Percentiles rank a stretch among this genome's conserved stretches.
phyloP scores from a whole-genome alignment of 2,888 invertebrate genomes.

The Sylvicola fuscatus region DNA sequence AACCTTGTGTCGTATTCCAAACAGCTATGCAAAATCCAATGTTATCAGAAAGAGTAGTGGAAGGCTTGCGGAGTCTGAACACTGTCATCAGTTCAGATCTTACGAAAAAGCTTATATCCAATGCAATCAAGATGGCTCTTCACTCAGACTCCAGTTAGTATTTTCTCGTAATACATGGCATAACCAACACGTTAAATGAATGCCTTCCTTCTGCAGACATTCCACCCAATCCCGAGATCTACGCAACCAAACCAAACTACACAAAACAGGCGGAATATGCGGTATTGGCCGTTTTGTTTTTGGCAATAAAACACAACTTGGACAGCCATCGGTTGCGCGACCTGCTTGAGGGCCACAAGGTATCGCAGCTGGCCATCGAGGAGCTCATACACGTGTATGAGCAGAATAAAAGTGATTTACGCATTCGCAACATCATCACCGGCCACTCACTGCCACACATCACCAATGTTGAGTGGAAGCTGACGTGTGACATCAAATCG shows the following conservation, averaged over 20 bases:
- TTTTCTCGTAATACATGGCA: neutral
- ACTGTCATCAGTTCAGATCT: conserved; percentile 14
- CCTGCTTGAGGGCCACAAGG: conserved; percentile 14
- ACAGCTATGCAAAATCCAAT: neutral
- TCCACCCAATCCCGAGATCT: conserved; percentile 23
- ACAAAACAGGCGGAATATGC: conserved; percentile 24
- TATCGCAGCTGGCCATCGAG: conserved; percentile 14
- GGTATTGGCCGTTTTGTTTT: conserved; percentile 16
- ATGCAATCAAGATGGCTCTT: conserved; percentile 19
- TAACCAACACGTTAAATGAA: neutral
- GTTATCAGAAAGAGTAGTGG: conserved; percentile 11
- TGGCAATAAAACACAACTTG: conserved; percentile 18
- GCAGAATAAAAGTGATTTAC: conserved; percentile 17
- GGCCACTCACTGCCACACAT: conserved; percentile 20
- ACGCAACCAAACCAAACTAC: conserved; percentile 19
- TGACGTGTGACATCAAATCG: conserved; percentile 21
- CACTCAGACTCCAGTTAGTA: conserved; percentile 21
- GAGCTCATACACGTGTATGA: conserved; percentile 19
- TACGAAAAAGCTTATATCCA: conserved; percentile 19
- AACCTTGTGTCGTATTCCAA: neutral
- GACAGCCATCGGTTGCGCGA: conserved; percentile 15
- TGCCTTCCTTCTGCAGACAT: conserved; percentile 14
- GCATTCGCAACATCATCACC: conserved; percentile 16
- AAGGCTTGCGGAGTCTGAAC: conserved; percentile 18
- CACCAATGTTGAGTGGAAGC: conserved; percentile 23